Conservation (phyloP, 2,113 vertebrate species). For the Eretmochelys imbricata region DNA sequence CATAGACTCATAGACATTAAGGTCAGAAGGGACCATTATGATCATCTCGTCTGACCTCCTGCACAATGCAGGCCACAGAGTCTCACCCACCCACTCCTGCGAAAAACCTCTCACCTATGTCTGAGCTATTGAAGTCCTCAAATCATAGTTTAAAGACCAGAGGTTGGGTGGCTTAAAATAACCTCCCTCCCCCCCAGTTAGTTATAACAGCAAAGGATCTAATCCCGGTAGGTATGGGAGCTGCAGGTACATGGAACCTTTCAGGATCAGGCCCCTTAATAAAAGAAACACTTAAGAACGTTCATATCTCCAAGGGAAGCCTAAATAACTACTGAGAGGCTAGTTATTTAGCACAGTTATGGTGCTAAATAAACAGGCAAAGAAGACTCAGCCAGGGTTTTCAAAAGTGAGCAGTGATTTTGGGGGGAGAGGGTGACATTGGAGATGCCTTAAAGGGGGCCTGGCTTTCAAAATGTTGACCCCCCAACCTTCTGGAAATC, state of each 20-base stretch:
- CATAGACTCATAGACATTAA: no score
- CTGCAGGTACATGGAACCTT: not conserved
- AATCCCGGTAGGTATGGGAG: not conserved
- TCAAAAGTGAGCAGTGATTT: not conserved
- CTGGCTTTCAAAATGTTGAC: not conserved
- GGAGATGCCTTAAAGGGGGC: not conserved
- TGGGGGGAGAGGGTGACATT: accelerated
- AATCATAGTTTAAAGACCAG: no score
- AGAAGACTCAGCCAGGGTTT: not conserved
- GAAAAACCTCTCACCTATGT: no score
- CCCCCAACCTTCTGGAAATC: not conserved
- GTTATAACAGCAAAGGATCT: not conserved
- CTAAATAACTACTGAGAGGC: not conserved
- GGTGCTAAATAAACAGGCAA: not conserved
- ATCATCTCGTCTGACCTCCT: no score
- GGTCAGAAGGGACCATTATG: no score
- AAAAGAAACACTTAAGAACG: not conserved
- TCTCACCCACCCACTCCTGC: no score
- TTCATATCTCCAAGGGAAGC: not conserved
- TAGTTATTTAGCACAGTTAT: not conserved
- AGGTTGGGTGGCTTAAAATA: not conserved
- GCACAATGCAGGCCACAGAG: no score
- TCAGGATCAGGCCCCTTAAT: not conserved
- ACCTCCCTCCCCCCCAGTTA: not conserved
- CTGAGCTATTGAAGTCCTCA: no score